Evolutionary conservation across 2,113 vertebrate species (phyloP).

Genomic region (Nycticryphes semicollaris): DNA sequence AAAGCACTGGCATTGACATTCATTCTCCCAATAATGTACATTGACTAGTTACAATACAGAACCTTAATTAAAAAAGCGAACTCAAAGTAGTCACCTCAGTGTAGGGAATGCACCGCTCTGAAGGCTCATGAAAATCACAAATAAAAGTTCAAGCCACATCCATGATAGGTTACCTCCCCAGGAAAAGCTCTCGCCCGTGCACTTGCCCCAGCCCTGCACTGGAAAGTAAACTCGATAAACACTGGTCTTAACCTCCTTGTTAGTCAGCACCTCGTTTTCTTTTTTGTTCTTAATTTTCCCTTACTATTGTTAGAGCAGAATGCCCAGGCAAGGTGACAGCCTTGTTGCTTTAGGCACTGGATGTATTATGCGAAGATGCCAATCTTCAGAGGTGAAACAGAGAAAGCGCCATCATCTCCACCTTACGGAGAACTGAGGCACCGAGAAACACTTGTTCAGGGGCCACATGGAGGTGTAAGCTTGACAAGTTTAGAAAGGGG

Average conservation of each 20-base stretch:
- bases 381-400: background rate
- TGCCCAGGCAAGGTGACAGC: background rate
- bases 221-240: background rate
- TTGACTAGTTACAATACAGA: constrained; percentile 99
- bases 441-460: fast-evolving
- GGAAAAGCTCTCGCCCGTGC: background rate
- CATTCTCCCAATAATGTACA: constrained; percentile 99
- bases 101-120: background rate
- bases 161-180: background rate
- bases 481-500: background rate
- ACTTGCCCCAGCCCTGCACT: background rate
- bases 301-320: background rate
- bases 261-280: background rate
- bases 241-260: background rate
- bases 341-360: background rate
- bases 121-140: constrained; percentile 51
- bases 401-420: background rate
- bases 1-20: constrained; percentile 98
- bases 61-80: constrained; percentile 98
- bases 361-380: background rate
- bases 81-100: constrained; percentile 69
- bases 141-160: constrained; percentile 45
- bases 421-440: background rate
- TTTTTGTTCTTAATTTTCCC: background rate
- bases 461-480: fast-evolving